Percentiles rank a stretch among this genome's conserved stretches.
Evolutionary conservation across 1,140 invertebrate genomes (phyloP).

Genomic region (Lepidotrigona ventralis): DNA sequence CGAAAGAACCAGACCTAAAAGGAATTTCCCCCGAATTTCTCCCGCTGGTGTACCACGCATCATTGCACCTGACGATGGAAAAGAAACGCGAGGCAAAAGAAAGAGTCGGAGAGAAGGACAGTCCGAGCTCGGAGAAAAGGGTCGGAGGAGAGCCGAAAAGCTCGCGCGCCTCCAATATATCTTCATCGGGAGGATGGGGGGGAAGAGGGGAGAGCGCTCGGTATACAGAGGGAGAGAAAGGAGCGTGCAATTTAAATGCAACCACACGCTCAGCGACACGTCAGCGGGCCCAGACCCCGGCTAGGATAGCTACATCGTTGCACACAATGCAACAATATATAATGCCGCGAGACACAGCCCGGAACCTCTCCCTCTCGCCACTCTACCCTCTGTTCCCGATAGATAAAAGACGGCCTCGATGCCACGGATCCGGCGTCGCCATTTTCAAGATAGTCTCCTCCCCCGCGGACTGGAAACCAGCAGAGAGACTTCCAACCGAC

Average conservation of each 20-base stretch:
- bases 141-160: slow-evolving; percentile 14
- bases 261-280: slow-evolving; percentile 3
- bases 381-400: slow-evolving; percentile 32
- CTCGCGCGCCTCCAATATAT: slow-evolving; percentile 15
- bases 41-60: not conserved
- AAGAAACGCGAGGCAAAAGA: slow-evolving; percentile 5
- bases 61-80: slow-evolving; percentile 9
- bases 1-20: not conserved
- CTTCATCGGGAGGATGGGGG: slow-evolving; percentile 20
- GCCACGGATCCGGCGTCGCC: slow-evolving; percentile 63
- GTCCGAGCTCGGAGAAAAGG: not conserved
- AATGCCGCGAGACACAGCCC: slow-evolving; percentile 29
- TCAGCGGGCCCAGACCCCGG: not conserved
- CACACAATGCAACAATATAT: slow-evolving; percentile 52
- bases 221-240: not conserved
- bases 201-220: not conserved
- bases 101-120: not conserved
- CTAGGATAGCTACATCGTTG: slow-evolving; percentile 45
- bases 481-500: slow-evolving; percentile 46
- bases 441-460: slow-evolving; percentile 78
- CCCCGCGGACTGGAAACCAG: slow-evolving; percentile 66
- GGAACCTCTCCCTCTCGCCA: not conserved
- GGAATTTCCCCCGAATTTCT: not conserved
- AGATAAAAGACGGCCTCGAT: slow-evolving; percentile 57
- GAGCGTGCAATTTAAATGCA: slow-evolving; percentile 37